Evolutionary conservation across 23 tunicate genomes (phyloP), one percentile per base, ranked within the genome.

Genomic region (Aplidium turbinatum): DNA sequence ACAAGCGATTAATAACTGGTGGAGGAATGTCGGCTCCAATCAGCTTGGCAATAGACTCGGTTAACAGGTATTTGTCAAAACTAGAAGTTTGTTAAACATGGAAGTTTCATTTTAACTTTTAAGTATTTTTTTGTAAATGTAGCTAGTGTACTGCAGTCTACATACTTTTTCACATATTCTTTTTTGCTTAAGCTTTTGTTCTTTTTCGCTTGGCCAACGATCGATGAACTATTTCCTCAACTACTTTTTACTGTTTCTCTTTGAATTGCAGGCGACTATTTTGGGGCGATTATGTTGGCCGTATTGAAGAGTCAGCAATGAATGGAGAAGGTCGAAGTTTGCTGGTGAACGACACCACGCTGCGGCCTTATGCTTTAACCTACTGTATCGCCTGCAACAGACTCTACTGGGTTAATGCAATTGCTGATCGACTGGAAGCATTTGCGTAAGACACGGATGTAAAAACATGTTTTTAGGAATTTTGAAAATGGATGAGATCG

Each of bases 271-370:
- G 72, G 23, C 50, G 72, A 6, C 47, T 91, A 19, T 91, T 78
- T 36, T 91, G 97, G 97, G 82, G 78, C 16, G 97, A 91, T 68
- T 20, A 73, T 57, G 33, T 19, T 28, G 97, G 97, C 3, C 60
- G 63, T 45, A 84, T 91, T 11, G 86, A 78, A 24, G 29, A 78
- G 35, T 73, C 86, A 45, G 64, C 52, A 13, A 42, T 91, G 72
- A 91, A 79, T 47, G 97, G 97, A 51, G 38, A 50, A 9, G 56
- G 58, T 19, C 63, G 91, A 38, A 79, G 18, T 1, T 42, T 84
- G n/a, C 54, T 91, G 2, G 70, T 78, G 47, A 79, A 73, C 26
- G 75, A 84, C 39, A 40, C 70, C 20, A 18, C 24, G 11, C 33
- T 74, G 31, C 13, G 73, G 7, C 80, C 83, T 5, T 64, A 75